Evolutionary conservation across 2,888 invertebrate species (phyloP).

Genomic region (Bombylius major): DNA sequence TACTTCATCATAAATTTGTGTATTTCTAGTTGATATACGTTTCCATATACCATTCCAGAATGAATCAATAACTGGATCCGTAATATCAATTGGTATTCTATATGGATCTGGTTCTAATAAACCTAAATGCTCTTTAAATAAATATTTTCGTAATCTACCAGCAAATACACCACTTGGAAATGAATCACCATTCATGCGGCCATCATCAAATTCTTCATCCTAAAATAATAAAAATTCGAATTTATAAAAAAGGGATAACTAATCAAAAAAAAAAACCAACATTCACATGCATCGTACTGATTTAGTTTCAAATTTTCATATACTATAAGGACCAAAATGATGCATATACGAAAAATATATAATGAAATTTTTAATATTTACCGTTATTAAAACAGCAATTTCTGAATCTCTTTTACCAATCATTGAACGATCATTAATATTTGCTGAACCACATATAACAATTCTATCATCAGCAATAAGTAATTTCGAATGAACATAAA

Average conservation of each 20-base stretch:
- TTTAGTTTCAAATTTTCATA: too few relatives aligned
- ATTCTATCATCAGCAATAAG: constrained; percentile 86
- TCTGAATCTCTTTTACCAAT: constrained; percentile 91
- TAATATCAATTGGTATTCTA: constrained; percentile 43
- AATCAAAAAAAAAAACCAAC: not conserved
- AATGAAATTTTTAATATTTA: not conserved
- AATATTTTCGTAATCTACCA: constrained; percentile 65
- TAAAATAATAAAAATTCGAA: constrained; percentile 25
- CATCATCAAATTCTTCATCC: constrained; percentile 70
- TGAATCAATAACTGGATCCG: constrained; percentile 64
- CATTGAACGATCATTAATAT: constrained; percentile 94
- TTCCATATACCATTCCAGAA: constrained; percentile 84
- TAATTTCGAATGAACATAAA: constrained; percentile 96
- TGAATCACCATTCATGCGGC: constrained; percentile 67
- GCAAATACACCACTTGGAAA: constrained; percentile 80
- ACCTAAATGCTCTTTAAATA: constrained; percentile 87
- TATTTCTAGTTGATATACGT: constrained; percentile 66
- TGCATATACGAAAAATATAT: too few relatives aligned
- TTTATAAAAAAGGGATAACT: constrained; percentile 1
- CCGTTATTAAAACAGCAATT: constrained; percentile 79
- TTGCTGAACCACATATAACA: constrained; percentile 93
- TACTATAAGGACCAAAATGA: not conserved
- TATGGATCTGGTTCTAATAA: constrained; percentile 38
- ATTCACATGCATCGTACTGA: too few relatives aligned
- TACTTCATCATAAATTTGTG: constrained; percentile 81